Base-by-base conservation (phyloP, 2,888 invertebrate species). In the Chaitophorus viminalis region DNA sequence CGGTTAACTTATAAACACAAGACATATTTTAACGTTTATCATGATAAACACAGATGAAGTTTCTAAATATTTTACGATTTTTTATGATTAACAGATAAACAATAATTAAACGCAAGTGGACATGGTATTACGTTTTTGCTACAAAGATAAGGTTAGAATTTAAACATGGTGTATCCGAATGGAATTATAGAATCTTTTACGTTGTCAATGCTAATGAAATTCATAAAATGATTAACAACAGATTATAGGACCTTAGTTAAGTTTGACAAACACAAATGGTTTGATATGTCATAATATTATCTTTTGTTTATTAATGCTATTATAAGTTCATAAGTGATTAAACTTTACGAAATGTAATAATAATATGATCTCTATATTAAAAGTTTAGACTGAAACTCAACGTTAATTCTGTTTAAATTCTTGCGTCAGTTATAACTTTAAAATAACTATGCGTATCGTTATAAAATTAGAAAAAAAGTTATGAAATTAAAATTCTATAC, bases 271-370 rank as follows among this genome's bases (percentile, higher is more conserved):
- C 60, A n/a, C 36, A 65, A 79, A 79, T 36, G 36, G 65, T 79
- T 79, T 79, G 68, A 79, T 68, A 79, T 79, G 79, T 65, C 39
- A 36, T 65, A 65, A 79, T 79, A 79, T 79, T 79, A 65, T 79
- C 65, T 36, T 79, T 36, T 65, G 68, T 25, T 70, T 39, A 76
- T 76, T 46, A 81, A 75, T 76, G 74, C 60, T 52, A 82, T 46
- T 46, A 68, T 52, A 76, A 88, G 36, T 68, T 88, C 82, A 76
- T 82, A 79, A 79, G 79, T 79, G 65, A 79, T 3, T 79, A 29
- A 54, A 79, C 39, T 79, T 65, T 68, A n/a, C 65, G 9, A 68
- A 79, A 79, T 36, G 36, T 39, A 39, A 79, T 39, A n/a, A 65
- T 65, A 29, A 25, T 36, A 65, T 65, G 25, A 78, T 78, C 25